These are phyloP conservation scores for Amphipoea oculea DNA, from an alignment of 2,888 invertebrate genomes.

Conservation along the genomic window DNA sequence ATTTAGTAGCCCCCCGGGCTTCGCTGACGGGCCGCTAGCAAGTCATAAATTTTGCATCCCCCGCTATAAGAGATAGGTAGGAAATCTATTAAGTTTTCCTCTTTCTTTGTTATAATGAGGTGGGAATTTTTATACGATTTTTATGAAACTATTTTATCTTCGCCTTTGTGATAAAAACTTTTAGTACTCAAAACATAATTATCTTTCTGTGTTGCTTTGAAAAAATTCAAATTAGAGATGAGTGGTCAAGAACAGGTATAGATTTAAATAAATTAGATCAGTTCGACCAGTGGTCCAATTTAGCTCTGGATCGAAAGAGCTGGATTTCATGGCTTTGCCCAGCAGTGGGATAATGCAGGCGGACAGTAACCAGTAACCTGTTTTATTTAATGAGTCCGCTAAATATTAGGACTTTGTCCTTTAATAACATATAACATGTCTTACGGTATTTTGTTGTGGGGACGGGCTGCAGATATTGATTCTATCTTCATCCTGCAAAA, in stretches of 20 bases:
- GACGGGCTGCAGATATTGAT: no score
- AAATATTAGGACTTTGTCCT: not conserved
- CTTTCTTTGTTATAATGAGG: slow-evolving; percentile 49
- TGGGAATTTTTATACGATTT: slow-evolving; percentile 23
- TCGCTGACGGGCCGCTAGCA: slow-evolving; percentile 65
- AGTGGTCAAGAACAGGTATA: not conserved
- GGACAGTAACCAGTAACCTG: not conserved
- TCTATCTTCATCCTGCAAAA: no score
- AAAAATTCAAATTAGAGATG: not conserved
- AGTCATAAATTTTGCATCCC: slow-evolving; percentile 76
- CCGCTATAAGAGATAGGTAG: slow-evolving; percentile 46
- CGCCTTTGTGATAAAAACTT: not conserved
- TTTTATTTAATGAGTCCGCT: not conserved
- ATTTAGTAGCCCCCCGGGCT: slow-evolving; percentile 78
- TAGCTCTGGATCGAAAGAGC: no score
- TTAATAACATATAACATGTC: no score
- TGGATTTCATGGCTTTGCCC: no score
- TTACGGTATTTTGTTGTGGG: no score
- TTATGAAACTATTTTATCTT: slow-evolving; percentile 3
- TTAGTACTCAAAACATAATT: not conserved
- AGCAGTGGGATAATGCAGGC: no score
- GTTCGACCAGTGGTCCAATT: not conserved
- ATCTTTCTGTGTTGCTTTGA: not conserved
- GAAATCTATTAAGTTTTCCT: slow-evolving; percentile 57
- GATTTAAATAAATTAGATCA: not conserved